These are phyloP conservation scores for Porphyrio hochstetteri DNA, from an alignment of 2,113 vertebrate species.

Conservation along the genomic window DNA sequence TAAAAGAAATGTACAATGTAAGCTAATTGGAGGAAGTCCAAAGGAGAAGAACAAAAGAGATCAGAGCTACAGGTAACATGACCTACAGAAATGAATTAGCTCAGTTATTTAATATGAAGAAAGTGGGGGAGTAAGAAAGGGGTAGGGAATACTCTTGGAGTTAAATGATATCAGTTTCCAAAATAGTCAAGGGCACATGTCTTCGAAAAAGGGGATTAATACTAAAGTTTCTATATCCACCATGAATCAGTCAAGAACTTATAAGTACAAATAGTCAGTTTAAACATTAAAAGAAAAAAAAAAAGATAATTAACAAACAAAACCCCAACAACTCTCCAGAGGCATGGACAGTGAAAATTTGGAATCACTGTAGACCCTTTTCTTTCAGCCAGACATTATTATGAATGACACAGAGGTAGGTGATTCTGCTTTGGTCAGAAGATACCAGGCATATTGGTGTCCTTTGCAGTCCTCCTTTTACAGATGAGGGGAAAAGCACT, in stretches of 20 bases:
- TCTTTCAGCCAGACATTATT: background rate
- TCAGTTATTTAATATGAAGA: background rate
- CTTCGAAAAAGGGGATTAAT: background rate
- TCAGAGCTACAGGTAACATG: background rate
- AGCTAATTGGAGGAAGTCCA: background rate
- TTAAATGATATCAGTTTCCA: background rate
- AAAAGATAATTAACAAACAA: background rate
- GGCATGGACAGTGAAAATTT: background rate
- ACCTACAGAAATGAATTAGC: background rate
- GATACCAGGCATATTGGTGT: background rate
- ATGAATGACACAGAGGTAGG: rapidly evolving
- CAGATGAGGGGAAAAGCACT: background rate
- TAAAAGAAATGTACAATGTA: background rate
- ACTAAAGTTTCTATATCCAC: too few relatives aligned
- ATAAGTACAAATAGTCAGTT: background rate
- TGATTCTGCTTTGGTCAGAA: background rate
- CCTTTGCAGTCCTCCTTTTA: background rate
- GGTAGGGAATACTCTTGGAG: background rate
- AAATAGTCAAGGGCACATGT: background rate
- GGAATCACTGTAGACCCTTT: background rate
- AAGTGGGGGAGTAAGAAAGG: background rate
- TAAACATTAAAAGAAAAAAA: too few relatives aligned
- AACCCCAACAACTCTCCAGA: background rate
- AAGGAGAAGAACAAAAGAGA: background rate
- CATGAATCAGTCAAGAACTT: background rate